A percentile compares a stretch with the other conserved stretches of the same genome.
These are phyloP conservation scores for Hippocampus comes DNA, from an alignment of 2,113 vertebrate genomes.

Conservation along the genomic window DNA sequence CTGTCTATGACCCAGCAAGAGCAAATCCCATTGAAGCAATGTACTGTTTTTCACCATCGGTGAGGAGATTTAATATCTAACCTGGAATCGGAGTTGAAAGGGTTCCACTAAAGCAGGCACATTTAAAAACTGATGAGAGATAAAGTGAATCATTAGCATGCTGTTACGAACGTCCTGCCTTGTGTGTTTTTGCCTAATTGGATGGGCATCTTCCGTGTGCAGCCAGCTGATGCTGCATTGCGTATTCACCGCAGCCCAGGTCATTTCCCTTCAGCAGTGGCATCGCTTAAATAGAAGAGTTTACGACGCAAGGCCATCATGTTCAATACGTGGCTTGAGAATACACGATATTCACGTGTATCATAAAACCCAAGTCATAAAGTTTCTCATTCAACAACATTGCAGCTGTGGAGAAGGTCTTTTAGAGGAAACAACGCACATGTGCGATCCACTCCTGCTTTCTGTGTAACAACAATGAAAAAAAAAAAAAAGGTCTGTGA, in stretches of 20 bases:
- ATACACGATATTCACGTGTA: slow-evolving; percentile 16
- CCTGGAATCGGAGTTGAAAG: not conserved
- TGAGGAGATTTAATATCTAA: not conserved
- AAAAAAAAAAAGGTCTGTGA: not conserved
- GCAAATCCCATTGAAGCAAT: too few species aligned
- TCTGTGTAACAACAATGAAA: not conserved
- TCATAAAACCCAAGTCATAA: slow-evolving; percentile 27
- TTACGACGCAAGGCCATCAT: slow-evolving; percentile 15
- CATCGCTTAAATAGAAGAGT: slow-evolving; percentile 10
- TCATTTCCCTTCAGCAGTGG: not conserved
- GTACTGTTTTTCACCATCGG: not conserved
- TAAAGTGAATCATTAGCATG: not conserved
- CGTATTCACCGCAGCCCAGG: not conserved
- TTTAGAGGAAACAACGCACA: slow-evolving; percentile 13
- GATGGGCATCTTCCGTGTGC: not conserved
- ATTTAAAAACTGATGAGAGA: not conserved
- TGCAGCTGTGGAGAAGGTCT: slow-evolving; percentile 38
- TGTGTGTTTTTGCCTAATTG: not conserved
- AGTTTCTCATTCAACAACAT: slow-evolving; percentile 27
- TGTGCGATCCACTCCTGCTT: not conserved
- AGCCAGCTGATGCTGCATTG: slow-evolving; percentile 1
- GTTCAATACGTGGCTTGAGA: slow-evolving; percentile 18
- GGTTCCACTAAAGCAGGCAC: too few species aligned
- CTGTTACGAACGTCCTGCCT: not conserved
- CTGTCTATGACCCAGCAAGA: too few species aligned